Evolutionary conservation across 2,888 invertebrate species (phyloP).

Genomic region (Zygogramma bicolorata): DNA sequence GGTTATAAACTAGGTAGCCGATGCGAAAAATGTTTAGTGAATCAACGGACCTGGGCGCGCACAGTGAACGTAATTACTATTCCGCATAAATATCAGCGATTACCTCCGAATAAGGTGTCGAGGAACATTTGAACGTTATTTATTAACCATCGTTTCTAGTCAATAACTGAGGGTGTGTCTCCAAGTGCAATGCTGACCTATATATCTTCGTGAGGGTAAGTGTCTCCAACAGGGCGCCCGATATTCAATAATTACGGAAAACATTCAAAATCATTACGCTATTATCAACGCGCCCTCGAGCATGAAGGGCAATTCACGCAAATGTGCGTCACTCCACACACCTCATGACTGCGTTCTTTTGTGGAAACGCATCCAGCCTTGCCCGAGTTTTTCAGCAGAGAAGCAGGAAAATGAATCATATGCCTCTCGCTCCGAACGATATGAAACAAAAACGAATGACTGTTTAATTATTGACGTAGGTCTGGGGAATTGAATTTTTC

Average conservation of each 20-base stretch:
- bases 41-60: not conserved
- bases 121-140: conserved; percentile 10
- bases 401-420: conserved; percentile 10
- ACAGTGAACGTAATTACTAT: not conserved
- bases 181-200: conserved; percentile 43
- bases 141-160: conserved; percentile 31
- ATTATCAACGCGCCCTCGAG: not conserved
- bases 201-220: conserved; percentile 39
- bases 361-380: not conserved
- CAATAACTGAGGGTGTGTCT: conserved; percentile 46
- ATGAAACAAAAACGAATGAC: not conserved
- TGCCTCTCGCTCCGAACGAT: not conserved
- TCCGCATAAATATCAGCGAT: not conserved
- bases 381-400: not conserved
- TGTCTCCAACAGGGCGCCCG: not conserved
- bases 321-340: not conserved
- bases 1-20: not conserved
- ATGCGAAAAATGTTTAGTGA: not conserved
- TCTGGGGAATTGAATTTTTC: not conserved
- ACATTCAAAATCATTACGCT: not conserved
- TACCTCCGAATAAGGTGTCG: not conserved
- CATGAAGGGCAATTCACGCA: not conserved
- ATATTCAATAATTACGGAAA: not conserved
- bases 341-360: not conserved
- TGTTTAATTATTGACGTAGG: not conserved